Percentiles rank a stretch among this genome's conserved stretches.
Conservation (phyloP, 2,113 vertebrate genomes). For the Isurus oxyrinchus region DNA sequence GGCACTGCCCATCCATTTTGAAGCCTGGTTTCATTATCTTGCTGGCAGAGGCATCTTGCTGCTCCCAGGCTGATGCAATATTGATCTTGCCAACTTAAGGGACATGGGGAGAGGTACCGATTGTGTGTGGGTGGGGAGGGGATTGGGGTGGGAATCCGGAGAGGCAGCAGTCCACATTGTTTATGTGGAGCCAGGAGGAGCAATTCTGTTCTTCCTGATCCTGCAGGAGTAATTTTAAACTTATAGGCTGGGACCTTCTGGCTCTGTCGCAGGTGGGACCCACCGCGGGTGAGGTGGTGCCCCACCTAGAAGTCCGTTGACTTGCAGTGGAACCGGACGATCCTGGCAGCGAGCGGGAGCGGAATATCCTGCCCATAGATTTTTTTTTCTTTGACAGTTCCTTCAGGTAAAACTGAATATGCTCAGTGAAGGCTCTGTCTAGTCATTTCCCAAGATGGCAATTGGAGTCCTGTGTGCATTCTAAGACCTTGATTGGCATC, state of each 20-base stretch:
- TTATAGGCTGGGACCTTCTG: neutral
- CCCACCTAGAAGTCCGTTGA: too few species aligned
- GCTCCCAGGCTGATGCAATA: too few species aligned
- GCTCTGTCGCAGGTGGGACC: too few species aligned
- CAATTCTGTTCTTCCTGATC: neutral
- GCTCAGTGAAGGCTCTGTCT: neutral
- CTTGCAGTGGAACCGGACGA: too few species aligned
- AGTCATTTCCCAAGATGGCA: neutral
- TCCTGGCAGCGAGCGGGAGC: too few species aligned
- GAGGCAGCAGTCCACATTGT: neutral
- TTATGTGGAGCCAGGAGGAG: neutral
- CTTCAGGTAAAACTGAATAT: neutral
- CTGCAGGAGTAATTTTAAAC: neutral
- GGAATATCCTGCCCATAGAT: too few species aligned
- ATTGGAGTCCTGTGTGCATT: neutral
- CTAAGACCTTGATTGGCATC: neutral
- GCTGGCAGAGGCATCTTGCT: neutral
- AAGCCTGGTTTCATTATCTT: neutral
- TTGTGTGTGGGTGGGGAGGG: neutral
- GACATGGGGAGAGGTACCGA: neutral
- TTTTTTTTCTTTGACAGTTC: neutral
- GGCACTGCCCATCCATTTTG: neutral
- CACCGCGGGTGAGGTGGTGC: too few species aligned
- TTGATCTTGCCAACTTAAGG: too few species aligned
- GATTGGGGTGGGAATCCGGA: neutral